Conservation (phyloP, 2,797 vertebrate genomes). For the Oreonectes daqikongensis region DNA sequence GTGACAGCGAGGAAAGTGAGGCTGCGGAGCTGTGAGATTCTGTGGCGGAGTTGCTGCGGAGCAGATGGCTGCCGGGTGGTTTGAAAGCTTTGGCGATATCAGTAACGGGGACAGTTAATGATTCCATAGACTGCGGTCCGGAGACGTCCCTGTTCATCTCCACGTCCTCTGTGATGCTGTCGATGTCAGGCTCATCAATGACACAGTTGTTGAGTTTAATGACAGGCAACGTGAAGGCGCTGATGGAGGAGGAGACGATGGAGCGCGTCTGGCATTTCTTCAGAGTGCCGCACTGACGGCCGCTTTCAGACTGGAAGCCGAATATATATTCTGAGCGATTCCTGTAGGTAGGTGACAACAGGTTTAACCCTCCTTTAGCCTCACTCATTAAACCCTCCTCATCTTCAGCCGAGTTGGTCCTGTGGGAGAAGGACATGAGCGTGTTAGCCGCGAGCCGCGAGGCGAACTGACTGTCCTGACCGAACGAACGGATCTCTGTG, state of each 20-base stretch:
- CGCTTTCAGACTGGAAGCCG: conserved; percentile 76
- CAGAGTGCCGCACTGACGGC: conserved; percentile 62
- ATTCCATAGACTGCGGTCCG: conserved; percentile 85
- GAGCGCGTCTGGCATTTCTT: conserved; percentile 90
- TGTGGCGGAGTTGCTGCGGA: conserved; percentile 82
- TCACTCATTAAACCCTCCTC: conserved; percentile 82
- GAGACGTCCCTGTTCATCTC: conserved; percentile 67
- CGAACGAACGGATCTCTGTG: conserved; percentile 61
- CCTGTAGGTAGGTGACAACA: conserved; percentile 84
- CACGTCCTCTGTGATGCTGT: conserved; percentile 90
- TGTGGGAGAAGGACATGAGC: conserved; percentile 78
- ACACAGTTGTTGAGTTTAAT: conserved; percentile 99
- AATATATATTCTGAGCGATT: conserved; percentile 76
- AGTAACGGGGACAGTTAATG: conserved; percentile 82
- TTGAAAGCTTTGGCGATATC: conserved; percentile 84
- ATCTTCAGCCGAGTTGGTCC: conserved; percentile 79
- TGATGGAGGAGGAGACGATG: conserved; percentile 95
- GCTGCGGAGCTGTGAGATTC: conserved; percentile 76
- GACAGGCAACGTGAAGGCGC: conserved; percentile 93
- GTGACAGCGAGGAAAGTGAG: conserved; percentile 74
- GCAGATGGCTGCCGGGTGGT: conserved; percentile 67
- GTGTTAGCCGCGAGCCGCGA: conserved; percentile 83
- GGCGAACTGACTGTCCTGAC: conserved; percentile 72
- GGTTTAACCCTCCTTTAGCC: conserved; percentile 75
- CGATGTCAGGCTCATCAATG: conserved; percentile 93